A percentile compares a stretch with the other conserved stretches of the same genome.
These are phyloP conservation scores for Aphelenchoides fujianensis DNA, from an alignment of 1,140 invertebrate genomes.

Conservation along the genomic window DNA sequence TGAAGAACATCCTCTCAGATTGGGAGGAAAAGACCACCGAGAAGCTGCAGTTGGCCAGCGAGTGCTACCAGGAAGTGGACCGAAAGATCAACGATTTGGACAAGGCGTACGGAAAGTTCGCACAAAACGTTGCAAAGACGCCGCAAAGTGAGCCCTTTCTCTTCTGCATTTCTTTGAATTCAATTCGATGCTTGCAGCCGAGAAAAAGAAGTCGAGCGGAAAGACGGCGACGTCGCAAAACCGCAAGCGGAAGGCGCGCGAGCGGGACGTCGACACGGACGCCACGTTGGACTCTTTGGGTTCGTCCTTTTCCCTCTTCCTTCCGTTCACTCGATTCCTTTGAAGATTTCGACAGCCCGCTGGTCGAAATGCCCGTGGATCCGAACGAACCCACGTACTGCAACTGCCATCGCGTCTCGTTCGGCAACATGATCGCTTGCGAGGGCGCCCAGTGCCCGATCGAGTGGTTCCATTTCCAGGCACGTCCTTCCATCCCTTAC, in stretches of 20 bases:
- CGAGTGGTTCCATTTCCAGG: slow-evolving; percentile 99
- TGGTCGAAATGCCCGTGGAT: slow-evolving; percentile 97
- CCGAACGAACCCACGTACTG: slow-evolving; percentile 99
- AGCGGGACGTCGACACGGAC: neutral
- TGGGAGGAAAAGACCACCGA: neutral
- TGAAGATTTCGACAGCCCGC: slow-evolving; percentile 63
- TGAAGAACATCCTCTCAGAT: slow-evolving; percentile 10
- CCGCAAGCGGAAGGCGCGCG: neutral
- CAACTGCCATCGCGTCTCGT: slow-evolving; percentile 95
- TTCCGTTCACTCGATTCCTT: neutral
- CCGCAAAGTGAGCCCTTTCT: neutral
- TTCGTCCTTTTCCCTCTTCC: neutral
- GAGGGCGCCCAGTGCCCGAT: slow-evolving; percentile 88
- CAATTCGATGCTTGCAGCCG: no score
- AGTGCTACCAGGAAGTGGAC: slow-evolving; percentile 7
- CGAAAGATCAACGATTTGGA: slow-evolving; percentile 1
- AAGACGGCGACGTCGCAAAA: neutral
- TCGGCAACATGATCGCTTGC: slow-evolving; percentile 98
- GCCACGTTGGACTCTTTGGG: neutral
- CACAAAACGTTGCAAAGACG: neutral
- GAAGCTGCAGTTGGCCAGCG: neutral
- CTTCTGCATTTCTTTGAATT: neutral
- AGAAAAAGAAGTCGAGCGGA: slow-evolving; percentile 1
- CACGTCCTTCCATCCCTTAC: no score
- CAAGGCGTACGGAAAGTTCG: neutral